A percentile compares a stretch with the other conserved stretches of the same genome.
Conservation (phyloP, 2,797 vertebrate genomes). For the Mallotus villosus region DNA sequence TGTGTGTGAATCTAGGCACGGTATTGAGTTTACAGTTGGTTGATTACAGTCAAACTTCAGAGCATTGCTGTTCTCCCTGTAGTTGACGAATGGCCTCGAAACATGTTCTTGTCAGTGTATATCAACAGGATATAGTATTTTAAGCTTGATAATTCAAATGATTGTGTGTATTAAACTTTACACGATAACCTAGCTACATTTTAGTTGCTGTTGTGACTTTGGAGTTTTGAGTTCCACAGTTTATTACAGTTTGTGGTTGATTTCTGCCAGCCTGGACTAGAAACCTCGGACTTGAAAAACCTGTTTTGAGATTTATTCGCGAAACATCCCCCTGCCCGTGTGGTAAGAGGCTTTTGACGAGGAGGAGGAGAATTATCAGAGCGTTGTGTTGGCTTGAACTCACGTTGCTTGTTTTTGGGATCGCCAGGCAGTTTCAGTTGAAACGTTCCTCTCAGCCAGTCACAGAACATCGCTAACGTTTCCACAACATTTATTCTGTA, state of each 20-base stretch:
- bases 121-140: neutral
- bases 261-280: conserved; percentile 23
- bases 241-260: conserved; percentile 30
- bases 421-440: conserved; percentile 25
- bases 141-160: no score
- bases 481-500: conserved; percentile 26
- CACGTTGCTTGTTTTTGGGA: conserved; percentile 50
- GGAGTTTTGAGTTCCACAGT: conserved; percentile 10
- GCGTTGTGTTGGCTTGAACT: conserved; percentile 25
- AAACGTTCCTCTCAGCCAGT: conserved; percentile 33
- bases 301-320: conserved; percentile 62
- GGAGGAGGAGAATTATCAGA: conserved; percentile 41
- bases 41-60: neutral
- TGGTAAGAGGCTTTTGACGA: conserved; percentile 36
- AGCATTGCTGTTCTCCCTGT: neutral
- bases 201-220: conserved; percentile 12
- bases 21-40: neutral
- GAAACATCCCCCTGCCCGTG: conserved; percentile 41
- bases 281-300: conserved; percentile 59
- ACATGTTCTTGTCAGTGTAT: neutral
- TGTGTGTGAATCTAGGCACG: conserved; percentile 12
- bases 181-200: neutral
- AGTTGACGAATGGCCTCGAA: neutral
- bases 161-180: conserved; percentile 3
- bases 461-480: conserved; percentile 19